Base-by-base conservation (phyloP, 1,140 invertebrate species). In the Zaprionus lachaisei region DNA sequence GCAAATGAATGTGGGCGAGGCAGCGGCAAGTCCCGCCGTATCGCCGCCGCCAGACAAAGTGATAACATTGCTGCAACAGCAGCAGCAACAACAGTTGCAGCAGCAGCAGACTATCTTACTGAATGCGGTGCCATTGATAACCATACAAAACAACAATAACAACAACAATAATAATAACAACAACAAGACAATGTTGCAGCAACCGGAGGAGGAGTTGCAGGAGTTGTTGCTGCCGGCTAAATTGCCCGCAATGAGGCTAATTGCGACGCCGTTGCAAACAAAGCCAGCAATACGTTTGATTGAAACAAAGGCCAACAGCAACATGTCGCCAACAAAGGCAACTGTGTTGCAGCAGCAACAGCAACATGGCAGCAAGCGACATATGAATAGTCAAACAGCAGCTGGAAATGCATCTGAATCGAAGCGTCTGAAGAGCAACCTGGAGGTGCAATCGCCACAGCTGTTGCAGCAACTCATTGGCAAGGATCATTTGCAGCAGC, bases 101-200 rank as follows among this genome's bases (percentile, higher is more conserved):
- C 83, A 77, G 5, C 74, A 81, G 56, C 82, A 92, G 47, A 91
- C 91, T 55, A 78, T 92, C 20, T 85, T 92, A 26, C 64, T 92
- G 38, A 91, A 92, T 81, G 83, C 91, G 7, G 92, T 92, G 75
- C 92, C 92, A 85, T 91, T 92, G 79, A 92, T 92, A 60, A 91
- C 83, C 56, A 92, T 92, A 64, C 91, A 92, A 80, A 92, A 80
- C 26, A 91, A 70, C 66, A 91, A 92, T 70, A 81, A 15, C 72
- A 81, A 31, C 61, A 80, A 24, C 72, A 76, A 26, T 11, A 11
- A 31, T 11, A 31, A 31, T 63, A 81, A 34, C 66, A 92, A 64
- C 72, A 91, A 22, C 80, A 85, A 67, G 17, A 47, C 54, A 47
- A 31, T 67, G 55, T 58, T 67, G 67, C 74, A 81, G 61, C 77